phyloP scores from a whole-genome alignment of 2,113 vertebrate species.

The Tympanuchus pallidicinctus region DNA sequence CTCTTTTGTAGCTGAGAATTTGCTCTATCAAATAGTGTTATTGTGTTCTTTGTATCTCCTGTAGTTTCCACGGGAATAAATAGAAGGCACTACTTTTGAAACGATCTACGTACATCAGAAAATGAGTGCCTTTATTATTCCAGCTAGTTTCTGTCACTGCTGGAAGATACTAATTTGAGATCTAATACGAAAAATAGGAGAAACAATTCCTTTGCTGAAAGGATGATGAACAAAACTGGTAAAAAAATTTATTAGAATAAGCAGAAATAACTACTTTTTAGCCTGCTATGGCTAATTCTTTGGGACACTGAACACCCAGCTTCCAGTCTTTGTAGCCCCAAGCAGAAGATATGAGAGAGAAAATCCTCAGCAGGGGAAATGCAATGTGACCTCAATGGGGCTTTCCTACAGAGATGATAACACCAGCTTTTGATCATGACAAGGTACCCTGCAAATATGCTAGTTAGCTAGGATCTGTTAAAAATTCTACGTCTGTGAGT shows the following conservation, averaged over 20 bases:
- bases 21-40: neutral
- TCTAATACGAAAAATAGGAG: constrained; percentile 17
- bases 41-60: neutral
- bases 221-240: neutral
- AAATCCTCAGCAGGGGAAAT: constrained; percentile 23
- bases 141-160: constrained; percentile 1
- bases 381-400: constrained; percentile 31
- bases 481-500: neutral
- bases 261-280: neutral
- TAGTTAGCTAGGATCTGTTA: neutral
- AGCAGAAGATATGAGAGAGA: constrained; percentile 49
- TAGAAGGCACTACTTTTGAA: neutral
- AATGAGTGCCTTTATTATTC: constrained; percentile 21
- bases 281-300: constrained; percentile 25
- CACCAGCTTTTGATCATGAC: constrained; percentile 43
- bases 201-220: constrained; percentile 55
- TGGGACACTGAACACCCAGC: constrained; percentile 41
- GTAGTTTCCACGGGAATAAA: neutral
- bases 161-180: constrained; percentile 42
- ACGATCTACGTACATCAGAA: neutral
- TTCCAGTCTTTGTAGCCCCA: constrained; percentile 34
- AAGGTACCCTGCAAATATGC: neutral
- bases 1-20: neutral
- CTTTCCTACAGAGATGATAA: constrained; percentile 4
- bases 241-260: constrained; percentile 33